These are phyloP conservation scores for Quadriops clusia DNA, from an alignment of 2,888 invertebrate genomes.

Conservation along the genomic window DNA sequence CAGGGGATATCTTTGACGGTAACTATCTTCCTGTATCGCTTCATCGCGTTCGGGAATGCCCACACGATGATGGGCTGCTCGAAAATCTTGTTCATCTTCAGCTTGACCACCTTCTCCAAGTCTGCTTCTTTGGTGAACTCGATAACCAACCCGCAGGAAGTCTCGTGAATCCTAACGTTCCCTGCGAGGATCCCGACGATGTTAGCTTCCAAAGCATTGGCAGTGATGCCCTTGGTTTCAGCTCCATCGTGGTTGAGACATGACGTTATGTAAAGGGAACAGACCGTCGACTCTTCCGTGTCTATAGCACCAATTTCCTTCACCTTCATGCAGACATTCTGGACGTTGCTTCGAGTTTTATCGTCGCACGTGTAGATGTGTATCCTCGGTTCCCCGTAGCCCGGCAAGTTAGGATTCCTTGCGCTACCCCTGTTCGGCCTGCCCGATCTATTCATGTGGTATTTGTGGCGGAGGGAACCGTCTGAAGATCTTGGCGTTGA, in stretches of 20 bases:
- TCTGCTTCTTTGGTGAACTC: slow-evolving; percentile 34
- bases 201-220: slow-evolving; percentile 12
- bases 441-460: too few species aligned
- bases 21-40: slow-evolving; percentile 32
- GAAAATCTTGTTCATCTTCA: slow-evolving; percentile 34
- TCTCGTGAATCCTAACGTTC: slow-evolving; percentile 18
- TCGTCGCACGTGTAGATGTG: too few species aligned
- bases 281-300: too few species aligned
- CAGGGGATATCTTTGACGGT: slow-evolving; percentile 40
- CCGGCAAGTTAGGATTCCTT: too few species aligned
- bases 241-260: slow-evolving; percentile 7
- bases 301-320: too few species aligned
- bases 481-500: too few species aligned
- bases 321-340: too few species aligned
- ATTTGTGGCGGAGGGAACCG: too few species aligned
- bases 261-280: slow-evolving; percentile 20
- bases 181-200: slow-evolving; percentile 13
- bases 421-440: too few species aligned
- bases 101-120: slow-evolving; percentile 33
- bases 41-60: slow-evolving; percentile 10
- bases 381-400: too few species aligned
- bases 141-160: slow-evolving; percentile 33
- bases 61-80: slow-evolving; percentile 35
- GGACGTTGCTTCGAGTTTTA: too few species aligned
- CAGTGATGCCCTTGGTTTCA: slow-evolving; percentile 8